Base-by-base conservation (phyloP, 2,113 vertebrate genomes). In the Arizona elegans region DNA sequence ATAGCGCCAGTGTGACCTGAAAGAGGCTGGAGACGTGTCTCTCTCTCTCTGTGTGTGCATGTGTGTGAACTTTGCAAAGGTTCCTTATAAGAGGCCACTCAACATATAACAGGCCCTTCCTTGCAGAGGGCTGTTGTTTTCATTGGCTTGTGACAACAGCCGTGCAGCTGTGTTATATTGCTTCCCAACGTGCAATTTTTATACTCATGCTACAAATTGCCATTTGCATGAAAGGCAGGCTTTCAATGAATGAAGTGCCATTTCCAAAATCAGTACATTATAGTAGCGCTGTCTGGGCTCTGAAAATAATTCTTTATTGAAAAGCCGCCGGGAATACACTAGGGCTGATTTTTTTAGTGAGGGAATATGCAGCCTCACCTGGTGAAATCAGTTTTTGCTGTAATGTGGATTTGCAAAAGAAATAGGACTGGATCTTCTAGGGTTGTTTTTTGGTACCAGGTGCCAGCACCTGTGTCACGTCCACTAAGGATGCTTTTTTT, bases 161-260 rank as follows among this genome's bases (percentile, higher is more conserved):
- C 95, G 96, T 95, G 95, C 94, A 96, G 97, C 1, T 0, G 94
- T 98, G 96, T 94, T 97, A 98, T 97, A 98, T 93, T 94, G 96
- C 96, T 96, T 96, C 96, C 96, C 95, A 96, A 96, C 95, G 92
- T 95, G 96, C 93, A 94, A 96, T 98, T 98, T 98, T 98, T 97
- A 97, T 97, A 96, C 96, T 95, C 91, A 93, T 93, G 92, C 95
- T 86, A 93, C 95, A 96, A 97, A 96, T 96, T 86, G 92, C 91
- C 91, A 88, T 96, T 94, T 96, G 97, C 97, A 97, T 97, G 97
- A 94, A 96, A 94, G 95, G 95, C 87, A 89, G 92, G 93, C 55
- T 91, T 91, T 2, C 70, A 70, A 90, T 56, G 85, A 52, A 88
- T 15, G 86, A 90, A 95, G 91, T 65, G 90, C 95, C 94, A 52